Evolutionary conservation across 1,140 invertebrate genomes (phyloP).

Genomic region (Scaptomyza pallida): DNA sequence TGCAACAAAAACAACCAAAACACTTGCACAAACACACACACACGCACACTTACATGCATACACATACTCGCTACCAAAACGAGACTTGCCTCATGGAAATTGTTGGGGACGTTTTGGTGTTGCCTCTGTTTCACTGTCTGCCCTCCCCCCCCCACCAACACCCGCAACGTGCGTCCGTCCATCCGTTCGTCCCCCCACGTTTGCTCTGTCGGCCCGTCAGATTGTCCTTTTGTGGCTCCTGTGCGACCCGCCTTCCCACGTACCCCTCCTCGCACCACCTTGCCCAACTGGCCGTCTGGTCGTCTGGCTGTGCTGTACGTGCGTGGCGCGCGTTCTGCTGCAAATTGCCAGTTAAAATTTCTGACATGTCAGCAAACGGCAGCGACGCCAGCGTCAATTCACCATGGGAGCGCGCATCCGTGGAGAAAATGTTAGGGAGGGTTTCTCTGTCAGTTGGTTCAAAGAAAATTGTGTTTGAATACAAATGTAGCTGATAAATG

Average conservation of each 20-base stretch:
- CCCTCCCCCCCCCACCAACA: too few species aligned
- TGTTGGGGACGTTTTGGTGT: constrained; percentile 32
- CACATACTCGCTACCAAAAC: constrained; percentile 16
- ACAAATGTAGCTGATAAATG: neutral
- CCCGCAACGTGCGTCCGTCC: too few species aligned
- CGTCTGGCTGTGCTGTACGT: constrained; percentile 48
- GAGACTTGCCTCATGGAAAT: constrained; percentile 40
- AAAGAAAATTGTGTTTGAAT: neutral
- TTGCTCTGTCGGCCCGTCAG: constrained; percentile 18
- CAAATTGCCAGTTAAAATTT: constrained; percentile 80
- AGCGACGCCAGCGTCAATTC: constrained; percentile 46
- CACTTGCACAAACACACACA: constrained; percentile 7
- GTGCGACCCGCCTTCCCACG: neutral
- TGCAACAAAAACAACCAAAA: constrained; percentile 48
- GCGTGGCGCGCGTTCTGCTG: constrained; percentile 63
- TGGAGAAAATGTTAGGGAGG: neutral
- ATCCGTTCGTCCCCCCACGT: neutral
- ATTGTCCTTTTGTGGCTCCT: constrained; percentile 51
- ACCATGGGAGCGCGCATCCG: constrained; percentile 2
- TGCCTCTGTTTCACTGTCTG: constrained; percentile 29
- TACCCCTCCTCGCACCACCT: neutral
- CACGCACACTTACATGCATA: too few species aligned
- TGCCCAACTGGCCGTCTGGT: constrained; percentile 3
- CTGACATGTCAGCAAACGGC: constrained; percentile 76
- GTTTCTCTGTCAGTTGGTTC: neutral